Conservation (phyloP, 1,140 invertebrate species). For the Panagrolaimus sp. region DNA sequence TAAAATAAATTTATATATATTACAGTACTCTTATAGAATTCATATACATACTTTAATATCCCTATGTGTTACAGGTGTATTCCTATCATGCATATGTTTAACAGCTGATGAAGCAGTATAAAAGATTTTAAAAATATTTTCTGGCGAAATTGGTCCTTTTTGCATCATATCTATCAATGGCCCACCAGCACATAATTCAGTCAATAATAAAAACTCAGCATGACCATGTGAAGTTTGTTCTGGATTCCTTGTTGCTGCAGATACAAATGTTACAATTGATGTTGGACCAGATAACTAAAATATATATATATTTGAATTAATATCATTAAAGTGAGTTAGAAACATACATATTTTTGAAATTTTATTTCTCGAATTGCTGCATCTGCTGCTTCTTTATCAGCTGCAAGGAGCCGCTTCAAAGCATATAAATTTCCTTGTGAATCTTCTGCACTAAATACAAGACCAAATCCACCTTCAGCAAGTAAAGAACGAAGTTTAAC, state of each 20-base stretch:
- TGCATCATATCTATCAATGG: slow-evolving; percentile 46
- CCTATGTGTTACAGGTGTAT: slow-evolving; percentile 80
- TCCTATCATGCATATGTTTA: slow-evolving; percentile 83
- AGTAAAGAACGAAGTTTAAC: slow-evolving; percentile 35
- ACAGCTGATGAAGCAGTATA: slow-evolving; percentile 84
- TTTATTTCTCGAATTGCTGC: slow-evolving; percentile 49
- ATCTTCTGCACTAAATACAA: slow-evolving; percentile 52
- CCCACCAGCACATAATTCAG: slow-evolving; percentile 52
- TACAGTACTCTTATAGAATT: no score
- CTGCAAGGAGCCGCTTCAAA: slow-evolving; percentile 48
- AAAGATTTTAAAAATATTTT: slow-evolving; percentile 73
- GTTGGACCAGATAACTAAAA: slow-evolving; percentile 51
- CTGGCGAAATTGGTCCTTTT: slow-evolving; percentile 24
- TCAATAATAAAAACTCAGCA: slow-evolving; percentile 47
- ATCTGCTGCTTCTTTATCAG: slow-evolving; percentile 36
- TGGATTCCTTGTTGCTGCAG: slow-evolving; percentile 18
- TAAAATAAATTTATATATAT: no score
- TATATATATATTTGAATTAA: no score
- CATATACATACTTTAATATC: slow-evolving; percentile 71
- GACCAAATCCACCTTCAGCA: slow-evolving; percentile 52
- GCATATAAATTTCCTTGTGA: slow-evolving; percentile 47
- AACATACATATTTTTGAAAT: slow-evolving; percentile 39
- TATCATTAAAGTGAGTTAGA: background rate
- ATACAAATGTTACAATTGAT: slow-evolving; percentile 37
- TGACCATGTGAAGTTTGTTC: slow-evolving; percentile 25